A percentile compares a stretch with the other conserved stretches of the same genome.
Conservation (phyloP, 37 sponge, comb jelly and placozoan genomes). For the Theonella swinhoei region DNA sequence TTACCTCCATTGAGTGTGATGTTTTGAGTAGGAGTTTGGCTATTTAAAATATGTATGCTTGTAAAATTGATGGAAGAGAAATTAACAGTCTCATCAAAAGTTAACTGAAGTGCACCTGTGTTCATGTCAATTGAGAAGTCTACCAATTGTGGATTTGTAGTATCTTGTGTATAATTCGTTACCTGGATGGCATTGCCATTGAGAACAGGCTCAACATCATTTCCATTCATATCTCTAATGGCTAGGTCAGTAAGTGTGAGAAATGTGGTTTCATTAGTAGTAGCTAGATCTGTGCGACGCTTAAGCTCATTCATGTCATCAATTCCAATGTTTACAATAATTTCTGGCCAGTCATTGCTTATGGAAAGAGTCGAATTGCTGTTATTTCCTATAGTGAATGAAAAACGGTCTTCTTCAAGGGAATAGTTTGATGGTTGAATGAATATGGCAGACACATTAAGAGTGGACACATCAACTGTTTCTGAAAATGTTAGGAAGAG, state of each 20-base stretch:
- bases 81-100: slow-evolving; percentile 87
- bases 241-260: slow-evolving; percentile 59
- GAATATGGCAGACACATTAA: slow-evolving; percentile 60
- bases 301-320: slow-evolving; percentile 85
- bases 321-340: slow-evolving; percentile 62
- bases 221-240: slow-evolving; percentile 74
- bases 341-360: slow-evolving; percentile 74
- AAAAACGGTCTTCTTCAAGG: slow-evolving; percentile 32
- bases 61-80: slow-evolving; percentile 53
- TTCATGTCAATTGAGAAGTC: slow-evolving; percentile 65
- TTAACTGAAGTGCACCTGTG: slow-evolving; percentile 56
- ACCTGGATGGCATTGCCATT: slow-evolving; percentile 79
- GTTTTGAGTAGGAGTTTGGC: neutral
- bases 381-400: slow-evolving; percentile 53
- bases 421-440: slow-evolving; percentile 58
- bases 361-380: slow-evolving; percentile 30
- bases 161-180: slow-evolving; percentile 58
- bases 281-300: slow-evolving; percentile 61
- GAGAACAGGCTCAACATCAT: slow-evolving; percentile 46
- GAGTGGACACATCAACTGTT: slow-evolving; percentile 78
- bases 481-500: slow-evolving; percentile 76
- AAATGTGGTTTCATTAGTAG: slow-evolving; percentile 66
- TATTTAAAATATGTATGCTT: slow-evolving; percentile 51
- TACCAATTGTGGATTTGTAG: slow-evolving; percentile 62
- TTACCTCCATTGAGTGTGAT: slow-evolving; percentile 62